These are phyloP conservation scores for Epizoanthus ramosus DNA, from an alignment of 92 coral and sea anemone genomes.

Conservation along the genomic window DNA sequence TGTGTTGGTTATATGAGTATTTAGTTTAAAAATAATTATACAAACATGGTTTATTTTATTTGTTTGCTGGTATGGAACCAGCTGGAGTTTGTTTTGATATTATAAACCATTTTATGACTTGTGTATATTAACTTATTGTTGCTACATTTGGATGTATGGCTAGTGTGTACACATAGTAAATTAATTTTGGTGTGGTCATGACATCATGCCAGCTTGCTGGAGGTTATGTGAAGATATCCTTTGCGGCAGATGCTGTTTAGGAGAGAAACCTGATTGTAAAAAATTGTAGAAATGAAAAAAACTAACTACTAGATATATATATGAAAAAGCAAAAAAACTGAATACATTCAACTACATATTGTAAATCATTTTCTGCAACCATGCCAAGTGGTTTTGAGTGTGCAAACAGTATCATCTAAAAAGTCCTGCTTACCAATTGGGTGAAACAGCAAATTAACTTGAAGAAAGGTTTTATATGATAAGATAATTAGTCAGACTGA, in stretches of 20 bases:
- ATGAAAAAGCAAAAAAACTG: slow-evolving; percentile 5
- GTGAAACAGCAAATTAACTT: too few relatives aligned
- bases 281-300: slow-evolving; percentile 33
- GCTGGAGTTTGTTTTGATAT: neutral
- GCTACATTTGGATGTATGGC: neutral
- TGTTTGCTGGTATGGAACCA: slow-evolving; percentile 15
- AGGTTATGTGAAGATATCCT: slow-evolving; percentile 9
- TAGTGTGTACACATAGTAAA: neutral
- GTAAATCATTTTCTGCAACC: neutral
- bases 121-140: slow-evolving; percentile 15
- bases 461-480: too few relatives aligned
- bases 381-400: too few relatives aligned
- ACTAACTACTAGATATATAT: neutral
- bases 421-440: too few relatives aligned
- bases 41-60: neutral
- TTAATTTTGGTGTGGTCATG: neutral
- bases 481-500: too few relatives aligned
- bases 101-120: neutral
- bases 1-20: neutral
- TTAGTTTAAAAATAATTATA: neutral
- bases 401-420: too few relatives aligned
- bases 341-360: slow-evolving; percentile 10
- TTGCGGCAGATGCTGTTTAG: neutral
- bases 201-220: neutral
- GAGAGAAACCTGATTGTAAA: slow-evolving; percentile 13